Evolutionary conservation across 2,888 invertebrate species (phyloP), one percentile per base, ranked within the genome.

Genomic region (Amblyjoppa fuscipennis): DNA sequence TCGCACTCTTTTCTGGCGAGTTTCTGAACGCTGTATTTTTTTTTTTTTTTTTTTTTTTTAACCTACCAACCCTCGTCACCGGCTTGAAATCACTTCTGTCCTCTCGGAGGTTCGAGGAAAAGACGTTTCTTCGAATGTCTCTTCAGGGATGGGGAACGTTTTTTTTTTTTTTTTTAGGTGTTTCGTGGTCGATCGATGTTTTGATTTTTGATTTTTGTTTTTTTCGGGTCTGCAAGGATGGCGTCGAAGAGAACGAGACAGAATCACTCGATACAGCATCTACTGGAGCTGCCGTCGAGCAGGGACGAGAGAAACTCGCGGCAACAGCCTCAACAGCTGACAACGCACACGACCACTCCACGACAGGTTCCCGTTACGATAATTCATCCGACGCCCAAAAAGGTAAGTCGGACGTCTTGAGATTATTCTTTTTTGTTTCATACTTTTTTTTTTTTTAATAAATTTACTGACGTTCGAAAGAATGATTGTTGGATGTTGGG

Each of bases 241-340:
- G 94, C 94, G 91, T 93, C 94, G 87, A 94, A 94, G 90, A 95
- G 94, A 91, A 95, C 94, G 86, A 94, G 94, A 88, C 94, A 95
- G 89, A 95, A 94, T 90, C 95, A 95, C 91, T 95, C 95, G 84
- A 95, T 95, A 89, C 95, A 95, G 92, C 94, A 95, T 91, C 94
- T 95, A 78, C 93, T 95, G 91, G 95, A 95, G 90, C 93, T 95
- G 88, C 92, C 94, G 77, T 94, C 95, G 87, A 94, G 94, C 85
- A 93, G 94, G 87, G 93, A 83, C 68, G 88, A 94, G 87, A 92
- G 91, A 89, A 89, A 90, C 86, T 90, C 90, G 81, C 88, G 88
- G 81, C 87, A 86, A 81, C 85, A 92, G 88, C 91, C 91, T 84
- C 88, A 80, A 66, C 87, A 86, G 85, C 83, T 81, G 77, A 83